These are phyloP conservation scores for Peribatodes rhomboidaria DNA, from an alignment of 2,888 invertebrate genomes.

Conservation along the genomic window DNA sequence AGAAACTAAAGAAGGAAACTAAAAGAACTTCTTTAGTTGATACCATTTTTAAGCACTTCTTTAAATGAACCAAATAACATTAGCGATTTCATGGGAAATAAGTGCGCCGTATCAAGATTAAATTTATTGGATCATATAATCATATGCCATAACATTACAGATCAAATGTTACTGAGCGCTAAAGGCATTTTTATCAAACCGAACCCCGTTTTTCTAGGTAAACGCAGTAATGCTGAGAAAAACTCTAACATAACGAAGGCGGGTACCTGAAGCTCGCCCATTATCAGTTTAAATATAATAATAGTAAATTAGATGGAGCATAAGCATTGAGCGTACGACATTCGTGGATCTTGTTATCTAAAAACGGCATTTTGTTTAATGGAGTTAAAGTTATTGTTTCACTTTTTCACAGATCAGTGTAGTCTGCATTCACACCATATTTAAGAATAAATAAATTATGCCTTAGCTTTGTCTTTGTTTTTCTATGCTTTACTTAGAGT, in stretches of 20 bases:
- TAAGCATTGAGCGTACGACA: constrained; percentile 8
- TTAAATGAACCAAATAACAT: too few relatives aligned
- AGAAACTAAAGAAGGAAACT: too few relatives aligned
- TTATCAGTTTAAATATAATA: constrained; percentile 11
- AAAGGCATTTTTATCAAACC: background rate
- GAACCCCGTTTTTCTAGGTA: background rate
- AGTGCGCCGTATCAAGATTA: too few relatives aligned
- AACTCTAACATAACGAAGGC: constrained; percentile 4
- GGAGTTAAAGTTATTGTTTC: background rate
- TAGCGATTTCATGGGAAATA: too few relatives aligned
- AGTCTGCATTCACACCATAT: background rate
- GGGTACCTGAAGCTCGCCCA: background rate
- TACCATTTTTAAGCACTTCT: background rate
- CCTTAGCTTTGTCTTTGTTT: too few relatives aligned
- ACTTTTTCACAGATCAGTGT: background rate
- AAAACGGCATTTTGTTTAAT: constrained; percentile 8
- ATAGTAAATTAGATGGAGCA: constrained; percentile 21
- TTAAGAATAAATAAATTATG: too few relatives aligned
- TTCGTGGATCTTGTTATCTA: constrained; percentile 3
- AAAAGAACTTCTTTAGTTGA: too few relatives aligned
- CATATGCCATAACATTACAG: too few relatives aligned
- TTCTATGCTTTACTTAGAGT: too few relatives aligned
- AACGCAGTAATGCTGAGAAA: background rate
- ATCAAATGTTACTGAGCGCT: too few relatives aligned
- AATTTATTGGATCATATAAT: too few relatives aligned